phyloP scores from a whole-genome alignment of 2,888 invertebrate species.

The Drosophila mayaguana region DNA sequence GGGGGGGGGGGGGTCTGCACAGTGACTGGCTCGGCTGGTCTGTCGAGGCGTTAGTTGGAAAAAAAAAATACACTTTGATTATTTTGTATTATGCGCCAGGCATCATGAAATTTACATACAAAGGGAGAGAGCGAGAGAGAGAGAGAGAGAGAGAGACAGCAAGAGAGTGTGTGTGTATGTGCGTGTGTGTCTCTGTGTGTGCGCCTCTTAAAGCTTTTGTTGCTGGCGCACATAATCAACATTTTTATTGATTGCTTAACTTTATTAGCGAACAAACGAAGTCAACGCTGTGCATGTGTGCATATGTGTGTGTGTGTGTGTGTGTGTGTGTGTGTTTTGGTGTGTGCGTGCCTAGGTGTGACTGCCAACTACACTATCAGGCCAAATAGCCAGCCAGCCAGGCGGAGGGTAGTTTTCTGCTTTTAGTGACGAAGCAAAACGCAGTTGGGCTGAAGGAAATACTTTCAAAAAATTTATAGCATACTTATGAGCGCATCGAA shows the following conservation, averaged over 20 bases:
- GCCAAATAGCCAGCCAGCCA: constrained; percentile 3
- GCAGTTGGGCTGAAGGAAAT: background rate
- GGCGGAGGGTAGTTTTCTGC: constrained; percentile 17
- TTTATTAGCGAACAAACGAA: constrained; percentile 46
- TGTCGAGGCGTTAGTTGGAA: constrained; percentile 30
- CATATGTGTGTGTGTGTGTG: constrained; percentile 16
- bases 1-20: background rate
- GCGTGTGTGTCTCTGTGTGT: constrained; percentile 8
- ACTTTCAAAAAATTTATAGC: constrained; percentile 21
- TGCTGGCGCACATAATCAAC: constrained; percentile 49
- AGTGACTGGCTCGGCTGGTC: background rate
- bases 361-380: constrained; percentile 17
- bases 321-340: constrained; percentile 9
- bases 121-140: constrained; percentile 1
- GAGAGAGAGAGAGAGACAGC: constrained; percentile 3
- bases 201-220: constrained; percentile 35
- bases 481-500: constrained; percentile 30
- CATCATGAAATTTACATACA: constrained; percentile 50
- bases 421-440: constrained; percentile 7
- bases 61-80: constrained; percentile 49
- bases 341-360: constrained; percentile 32
- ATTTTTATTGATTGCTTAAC: constrained; percentile 65
- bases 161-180: background rate
- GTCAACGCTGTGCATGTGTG: constrained; percentile 21
- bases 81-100: constrained; percentile 43